These are phyloP conservation scores for Noctua janthe DNA, from an alignment of 2,888 invertebrate genomes.

Conservation along the genomic window DNA sequence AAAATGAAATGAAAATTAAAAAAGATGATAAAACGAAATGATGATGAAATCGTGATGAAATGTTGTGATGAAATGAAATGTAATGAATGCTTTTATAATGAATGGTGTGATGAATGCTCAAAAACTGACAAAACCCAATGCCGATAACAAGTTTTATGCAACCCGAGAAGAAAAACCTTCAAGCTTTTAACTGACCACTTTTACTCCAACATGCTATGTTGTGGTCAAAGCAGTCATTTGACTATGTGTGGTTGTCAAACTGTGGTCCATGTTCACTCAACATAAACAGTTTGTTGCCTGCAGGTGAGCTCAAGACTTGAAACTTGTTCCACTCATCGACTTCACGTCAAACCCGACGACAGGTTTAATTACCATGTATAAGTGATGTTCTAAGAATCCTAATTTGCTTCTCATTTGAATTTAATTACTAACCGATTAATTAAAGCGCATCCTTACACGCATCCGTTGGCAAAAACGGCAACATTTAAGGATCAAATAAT, in stretches of 20 bases:
- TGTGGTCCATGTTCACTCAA: constrained; percentile 39
- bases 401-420: constrained; percentile 50
- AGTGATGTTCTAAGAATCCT: constrained; percentile 37
- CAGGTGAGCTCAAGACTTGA: constrained; percentile 17
- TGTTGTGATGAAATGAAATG: no score
- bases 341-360: constrained; percentile 48
- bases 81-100: no score
- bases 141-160: not conserved
- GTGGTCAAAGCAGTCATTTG: not conserved
- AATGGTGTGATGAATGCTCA: no score
- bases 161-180: not conserved
- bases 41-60: no score
- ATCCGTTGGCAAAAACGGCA: constrained; percentile 7
- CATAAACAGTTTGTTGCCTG: constrained; percentile 24
- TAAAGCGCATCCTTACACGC: constrained; percentile 8
- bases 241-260: not conserved
- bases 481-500: not conserved
- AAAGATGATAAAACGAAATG: no score
- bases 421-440: constrained; percentile 32
- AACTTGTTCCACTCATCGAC: constrained; percentile 52
- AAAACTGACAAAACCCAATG: not conserved
- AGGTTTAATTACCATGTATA: constrained; percentile 46
- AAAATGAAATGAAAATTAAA: no score
- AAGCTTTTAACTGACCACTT: constrained; percentile 2
- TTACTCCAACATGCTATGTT: not conserved